A percentile compares a stretch with the other conserved stretches of the same genome.
These are phyloP conservation scores for Scartelaos histophorus DNA, from an alignment of 2,113 vertebrate genomes.

Conservation along the genomic window DNA sequence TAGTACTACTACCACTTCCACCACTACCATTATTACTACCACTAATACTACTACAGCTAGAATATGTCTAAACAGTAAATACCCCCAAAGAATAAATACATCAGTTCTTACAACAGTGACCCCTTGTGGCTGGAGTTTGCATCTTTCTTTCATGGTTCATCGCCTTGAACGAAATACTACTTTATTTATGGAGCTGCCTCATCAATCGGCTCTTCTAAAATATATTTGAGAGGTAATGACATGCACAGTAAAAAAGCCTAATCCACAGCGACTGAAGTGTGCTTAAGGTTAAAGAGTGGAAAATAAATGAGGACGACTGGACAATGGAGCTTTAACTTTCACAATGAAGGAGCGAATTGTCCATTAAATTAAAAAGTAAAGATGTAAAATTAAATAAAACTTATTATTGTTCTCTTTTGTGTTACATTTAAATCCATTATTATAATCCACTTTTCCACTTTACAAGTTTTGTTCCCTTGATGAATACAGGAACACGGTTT, in stretches of 20 bases:
- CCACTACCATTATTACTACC: too few species aligned
- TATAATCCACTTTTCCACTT: not conserved
- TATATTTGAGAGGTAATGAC: not conserved
- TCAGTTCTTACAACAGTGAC: too few species aligned
- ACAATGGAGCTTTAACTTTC: not conserved
- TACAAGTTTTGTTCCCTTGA: not conserved
- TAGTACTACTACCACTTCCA: too few species aligned
- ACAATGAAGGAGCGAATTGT: not conserved
- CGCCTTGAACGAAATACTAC: too few species aligned
- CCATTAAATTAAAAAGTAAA: not conserved
- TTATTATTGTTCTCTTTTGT: not conserved
- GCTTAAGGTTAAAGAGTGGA: not conserved
- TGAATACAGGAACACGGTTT: not conserved
- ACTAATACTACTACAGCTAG: too few species aligned
- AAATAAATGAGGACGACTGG: not conserved
- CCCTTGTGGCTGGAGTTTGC: too few species aligned
- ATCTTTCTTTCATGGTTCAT: too few species aligned
- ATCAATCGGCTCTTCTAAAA: not conserved
- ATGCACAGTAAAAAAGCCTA: not conserved
- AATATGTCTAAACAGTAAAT: too few species aligned
- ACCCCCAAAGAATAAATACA: too few species aligned
- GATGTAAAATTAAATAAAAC: not conserved
- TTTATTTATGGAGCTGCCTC: too few species aligned
- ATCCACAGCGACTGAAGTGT: not conserved
- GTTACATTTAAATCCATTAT: not conserved